A percentile compares a stretch with the other conserved stretches of the same genome.
phyloP scores from a whole-genome alignment of 2,797 vertebrate species.

The Amphiprion clarkii region DNA sequence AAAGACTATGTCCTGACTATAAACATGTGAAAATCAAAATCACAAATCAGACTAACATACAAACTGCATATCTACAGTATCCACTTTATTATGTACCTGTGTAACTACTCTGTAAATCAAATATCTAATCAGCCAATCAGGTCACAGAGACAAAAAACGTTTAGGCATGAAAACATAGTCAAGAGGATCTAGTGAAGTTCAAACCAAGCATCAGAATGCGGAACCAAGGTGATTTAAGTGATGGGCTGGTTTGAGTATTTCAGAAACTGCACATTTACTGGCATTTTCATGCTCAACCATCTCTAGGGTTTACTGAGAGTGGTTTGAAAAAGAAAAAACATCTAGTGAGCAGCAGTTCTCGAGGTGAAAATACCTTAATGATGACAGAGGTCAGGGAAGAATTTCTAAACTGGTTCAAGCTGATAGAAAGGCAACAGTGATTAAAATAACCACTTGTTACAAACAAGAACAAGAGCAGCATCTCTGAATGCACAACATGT shows the following conservation, averaged over 20 bases:
- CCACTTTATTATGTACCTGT: too few relatives aligned
- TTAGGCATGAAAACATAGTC: too few relatives aligned
- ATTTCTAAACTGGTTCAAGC: not conserved
- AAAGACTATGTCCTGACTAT: constrained; percentile 15
- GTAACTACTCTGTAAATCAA: too few relatives aligned
- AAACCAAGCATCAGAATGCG: not conserved
- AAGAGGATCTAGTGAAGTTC: too few relatives aligned
- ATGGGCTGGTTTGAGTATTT: not conserved
- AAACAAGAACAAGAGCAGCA: not conserved
- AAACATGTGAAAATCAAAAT: constrained; percentile 18
- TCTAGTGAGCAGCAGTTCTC: not conserved
- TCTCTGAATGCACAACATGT: too few relatives aligned
- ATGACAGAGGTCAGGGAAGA: not conserved
- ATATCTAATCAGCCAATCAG: too few relatives aligned
- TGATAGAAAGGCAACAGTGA: not conserved
- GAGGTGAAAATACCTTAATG: not conserved
- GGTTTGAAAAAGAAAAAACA: not conserved
- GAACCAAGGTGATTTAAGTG: not conserved
- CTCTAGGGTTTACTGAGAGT: not conserved
- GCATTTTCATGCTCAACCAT: not conserved
- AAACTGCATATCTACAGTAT: too few relatives aligned
- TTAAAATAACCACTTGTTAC: not conserved
- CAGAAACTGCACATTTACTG: not conserved
- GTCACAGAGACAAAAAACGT: too few relatives aligned
- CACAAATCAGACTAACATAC: constrained; percentile 9